Evolutionary conservation across 2,797 vertebrate genomes (phyloP).

Genomic region (Varecia variegata): DNA sequence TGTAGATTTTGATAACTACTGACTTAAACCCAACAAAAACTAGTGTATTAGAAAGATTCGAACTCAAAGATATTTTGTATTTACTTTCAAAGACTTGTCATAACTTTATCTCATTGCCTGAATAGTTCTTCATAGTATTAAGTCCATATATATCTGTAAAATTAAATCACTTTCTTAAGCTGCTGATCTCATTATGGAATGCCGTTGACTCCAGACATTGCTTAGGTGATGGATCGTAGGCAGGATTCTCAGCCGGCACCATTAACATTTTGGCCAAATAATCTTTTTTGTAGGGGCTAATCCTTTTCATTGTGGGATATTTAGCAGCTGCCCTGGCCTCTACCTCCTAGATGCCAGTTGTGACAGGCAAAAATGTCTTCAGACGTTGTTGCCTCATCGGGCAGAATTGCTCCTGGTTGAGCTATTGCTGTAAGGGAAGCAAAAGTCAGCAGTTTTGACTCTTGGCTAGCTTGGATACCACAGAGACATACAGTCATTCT

Average conservation of each 20-base stretch:
- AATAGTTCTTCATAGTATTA: not conserved
- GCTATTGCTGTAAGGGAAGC: not conserved
- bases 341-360: not conserved
- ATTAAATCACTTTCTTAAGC: not conserved
- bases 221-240: rapidly evolving
- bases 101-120: not conserved
- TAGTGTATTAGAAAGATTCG: not conserved
- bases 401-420: not conserved
- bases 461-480: not conserved
- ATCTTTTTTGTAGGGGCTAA: not conserved
- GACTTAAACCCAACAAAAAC: not conserved
- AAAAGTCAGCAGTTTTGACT: not conserved
- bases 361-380: not conserved
- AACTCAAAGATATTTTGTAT: not conserved
- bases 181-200: not conserved
- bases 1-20: not conserved
- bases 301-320: not conserved
- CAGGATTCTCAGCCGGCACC: not conserved
- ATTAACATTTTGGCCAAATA: not conserved
- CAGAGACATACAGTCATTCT: not conserved
- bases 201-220: not conserved
- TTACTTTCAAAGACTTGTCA: not conserved
- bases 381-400: not conserved
- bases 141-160: not conserved
- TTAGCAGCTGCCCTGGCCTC: not conserved